phyloP scores from a whole-genome alignment of 2,797 vertebrate genomes.

The Pseudochirops cupreus region DNA sequence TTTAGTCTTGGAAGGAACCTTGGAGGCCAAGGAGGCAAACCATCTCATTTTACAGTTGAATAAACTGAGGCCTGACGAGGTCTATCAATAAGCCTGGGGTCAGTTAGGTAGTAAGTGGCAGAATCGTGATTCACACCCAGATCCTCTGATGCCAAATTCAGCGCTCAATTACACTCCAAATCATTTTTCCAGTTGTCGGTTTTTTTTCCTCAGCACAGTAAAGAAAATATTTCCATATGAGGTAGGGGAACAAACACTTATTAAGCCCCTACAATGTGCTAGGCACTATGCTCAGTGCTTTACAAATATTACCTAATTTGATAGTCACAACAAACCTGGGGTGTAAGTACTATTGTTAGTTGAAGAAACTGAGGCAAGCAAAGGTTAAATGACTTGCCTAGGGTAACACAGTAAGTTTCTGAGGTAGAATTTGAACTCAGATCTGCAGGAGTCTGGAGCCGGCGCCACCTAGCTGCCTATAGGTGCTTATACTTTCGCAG shows the following conservation, averaged over 20 bases:
- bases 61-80: not conserved
- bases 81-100: not conserved
- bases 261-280: not conserved
- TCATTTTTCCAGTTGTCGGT: not conserved
- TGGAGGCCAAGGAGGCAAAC: not conserved
- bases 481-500: not conserved
- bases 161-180: not conserved
- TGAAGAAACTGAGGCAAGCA: not conserved
- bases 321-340: not conserved
- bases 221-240: not conserved
- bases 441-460: not conserved
- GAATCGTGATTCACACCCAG: not conserved
- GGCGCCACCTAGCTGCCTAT: not conserved
- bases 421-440: not conserved
- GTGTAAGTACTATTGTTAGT: not conserved
- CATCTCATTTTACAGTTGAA: not conserved
- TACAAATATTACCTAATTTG: not conserved
- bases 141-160: not conserved
- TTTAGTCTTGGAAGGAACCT: not conserved
- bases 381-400: not conserved
- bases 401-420: not conserved
- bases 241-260: not conserved
- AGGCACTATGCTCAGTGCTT: not conserved
- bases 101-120: not conserved
- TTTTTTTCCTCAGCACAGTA: not conserved